Conservation (phyloP, 2,797 vertebrate genomes). For the Tauraco hartlaubi region DNA sequence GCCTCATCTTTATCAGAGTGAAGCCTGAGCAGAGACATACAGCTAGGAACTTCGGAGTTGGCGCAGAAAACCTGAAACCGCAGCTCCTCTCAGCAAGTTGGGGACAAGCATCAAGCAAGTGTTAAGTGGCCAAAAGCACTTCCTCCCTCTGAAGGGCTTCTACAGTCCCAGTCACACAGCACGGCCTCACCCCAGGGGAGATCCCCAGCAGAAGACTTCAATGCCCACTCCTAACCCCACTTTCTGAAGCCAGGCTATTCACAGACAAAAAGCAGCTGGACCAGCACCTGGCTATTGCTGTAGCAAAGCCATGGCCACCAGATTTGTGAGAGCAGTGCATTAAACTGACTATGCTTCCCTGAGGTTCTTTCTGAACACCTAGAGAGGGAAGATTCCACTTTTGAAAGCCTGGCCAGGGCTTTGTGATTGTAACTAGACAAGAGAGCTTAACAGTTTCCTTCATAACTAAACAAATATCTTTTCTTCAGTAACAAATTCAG, state of each 20-base stretch:
- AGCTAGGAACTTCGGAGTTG: neutral
- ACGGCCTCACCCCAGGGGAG: neutral
- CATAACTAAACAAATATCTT: neutral
- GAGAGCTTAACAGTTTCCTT: neutral
- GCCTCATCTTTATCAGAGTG: neutral
- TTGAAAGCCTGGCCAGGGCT: neutral
- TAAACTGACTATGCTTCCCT: neutral
- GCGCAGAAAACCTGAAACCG: neutral
- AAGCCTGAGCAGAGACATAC: neutral
- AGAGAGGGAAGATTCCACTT: neutral
- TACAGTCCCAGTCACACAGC: fast-evolving
- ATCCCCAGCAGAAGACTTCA: neutral
- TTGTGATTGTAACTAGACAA: neutral
- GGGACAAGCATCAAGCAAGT: neutral
- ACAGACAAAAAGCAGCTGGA: neutral
- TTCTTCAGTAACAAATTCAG: neutral
- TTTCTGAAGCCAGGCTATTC: neutral
- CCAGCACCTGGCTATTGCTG: neutral
- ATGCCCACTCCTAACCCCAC: neutral
- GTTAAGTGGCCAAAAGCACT: neutral
- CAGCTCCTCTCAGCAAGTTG: neutral
- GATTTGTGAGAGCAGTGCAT: neutral
- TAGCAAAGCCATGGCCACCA: neutral
- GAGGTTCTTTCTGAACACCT: neutral
- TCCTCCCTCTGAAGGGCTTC: neutral